These are phyloP conservation scores for Phaenicophaeus curvirostris DNA, from an alignment of 2,797 vertebrate genomes.

Conservation along the genomic window DNA sequence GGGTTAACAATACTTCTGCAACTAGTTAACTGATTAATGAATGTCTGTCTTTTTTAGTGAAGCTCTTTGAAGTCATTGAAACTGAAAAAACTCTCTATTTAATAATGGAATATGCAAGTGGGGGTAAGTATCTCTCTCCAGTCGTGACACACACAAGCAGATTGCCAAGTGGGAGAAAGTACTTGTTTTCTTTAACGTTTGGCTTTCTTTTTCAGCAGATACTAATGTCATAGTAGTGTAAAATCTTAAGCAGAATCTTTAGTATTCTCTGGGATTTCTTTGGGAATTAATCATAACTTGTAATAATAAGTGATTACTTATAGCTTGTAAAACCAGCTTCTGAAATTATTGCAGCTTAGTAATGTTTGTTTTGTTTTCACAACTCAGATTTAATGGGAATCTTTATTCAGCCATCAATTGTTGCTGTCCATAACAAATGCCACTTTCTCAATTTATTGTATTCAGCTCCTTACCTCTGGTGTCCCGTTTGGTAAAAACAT, in stretches of 20 bases:
- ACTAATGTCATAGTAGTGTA: background rate
- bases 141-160: background rate
- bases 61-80: conserved; percentile 98
- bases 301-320: no score
- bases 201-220: background rate
- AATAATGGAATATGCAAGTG: conserved; percentile 99
- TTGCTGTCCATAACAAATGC: background rate
- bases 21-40: background rate
- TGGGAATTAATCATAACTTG: background rate
- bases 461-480: background rate
- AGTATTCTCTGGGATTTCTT: background rate
- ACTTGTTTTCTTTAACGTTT: background rate
- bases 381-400: background rate
- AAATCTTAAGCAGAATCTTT: background rate
- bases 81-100: conserved; percentile 98
- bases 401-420: rapidly evolving
- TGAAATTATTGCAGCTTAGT: background rate
- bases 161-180: background rate
- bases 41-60: conserved; percentile 79
- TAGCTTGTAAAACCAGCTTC: background rate
- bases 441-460: background rate
- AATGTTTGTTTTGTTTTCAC: background rate
- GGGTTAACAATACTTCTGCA: background rate
- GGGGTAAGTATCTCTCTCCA: conserved; percentile 84
- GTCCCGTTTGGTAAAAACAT: background rate